A percentile compares a stretch with the other conserved stretches of the same genome.
Conservation (phyloP, 2,888 invertebrate genomes). For the Andrena bicolor region DNA sequence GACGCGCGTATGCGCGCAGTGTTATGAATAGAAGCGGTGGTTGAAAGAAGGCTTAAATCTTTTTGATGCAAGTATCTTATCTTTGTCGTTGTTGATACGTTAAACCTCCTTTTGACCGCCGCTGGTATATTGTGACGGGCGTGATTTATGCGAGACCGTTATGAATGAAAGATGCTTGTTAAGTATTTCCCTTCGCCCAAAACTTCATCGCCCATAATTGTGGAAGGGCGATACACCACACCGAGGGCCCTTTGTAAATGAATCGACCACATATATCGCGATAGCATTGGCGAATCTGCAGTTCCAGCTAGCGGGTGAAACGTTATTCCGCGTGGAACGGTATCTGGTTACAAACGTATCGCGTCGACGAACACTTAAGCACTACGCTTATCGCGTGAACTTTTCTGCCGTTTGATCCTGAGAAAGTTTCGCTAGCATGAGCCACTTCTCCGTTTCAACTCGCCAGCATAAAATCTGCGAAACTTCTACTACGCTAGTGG, state of each 20-base stretch:
- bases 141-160: no score
- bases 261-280: not conserved
- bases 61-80: no score
- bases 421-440: not conserved
- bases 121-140: no score
- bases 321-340: constrained; percentile 6
- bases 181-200: not conserved
- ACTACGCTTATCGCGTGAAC: constrained; percentile 2
- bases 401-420: constrained; percentile 6
- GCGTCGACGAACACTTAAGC: constrained; percentile 11
- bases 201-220: not conserved
- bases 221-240: not conserved
- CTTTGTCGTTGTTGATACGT: no score
- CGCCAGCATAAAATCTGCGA: no score
- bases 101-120: no score
- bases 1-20: not conserved
- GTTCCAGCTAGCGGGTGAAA: constrained; percentile 10
- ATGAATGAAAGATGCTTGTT: not conserved
- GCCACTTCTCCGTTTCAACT: no score
- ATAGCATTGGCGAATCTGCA: constrained; percentile 3
- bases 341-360: not conserved
- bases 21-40: no score
- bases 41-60: no score
- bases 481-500: no score
- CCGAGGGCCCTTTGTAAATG: not conserved